A percentile compares a stretch with the other conserved stretches of the same genome.
Evolutionary conservation across 2,888 invertebrate genomes (phyloP).

Genomic region (Drosophila neotestacea): DNA sequence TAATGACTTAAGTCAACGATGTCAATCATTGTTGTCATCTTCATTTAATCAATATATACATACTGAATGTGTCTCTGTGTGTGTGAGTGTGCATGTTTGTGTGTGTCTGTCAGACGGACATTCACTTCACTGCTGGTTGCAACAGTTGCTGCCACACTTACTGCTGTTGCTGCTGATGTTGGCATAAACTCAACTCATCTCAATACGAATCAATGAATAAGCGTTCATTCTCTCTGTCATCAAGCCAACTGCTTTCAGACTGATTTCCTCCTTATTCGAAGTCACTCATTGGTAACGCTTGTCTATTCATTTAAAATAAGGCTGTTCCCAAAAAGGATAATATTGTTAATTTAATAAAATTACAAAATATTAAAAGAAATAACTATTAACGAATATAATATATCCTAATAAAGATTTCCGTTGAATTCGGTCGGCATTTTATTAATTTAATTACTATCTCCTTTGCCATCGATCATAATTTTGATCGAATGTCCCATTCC

Average conservation of each 20-base stretch:
- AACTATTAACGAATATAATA: no score
- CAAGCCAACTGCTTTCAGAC: constrained; percentile 42
- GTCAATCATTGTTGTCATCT: constrained; percentile 73
- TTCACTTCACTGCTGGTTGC: constrained; percentile 35
- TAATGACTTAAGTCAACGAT: constrained; percentile 75
- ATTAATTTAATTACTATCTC: no score
- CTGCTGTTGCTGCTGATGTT: constrained; percentile 44
- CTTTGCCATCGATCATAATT: no score
- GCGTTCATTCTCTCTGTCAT: constrained; percentile 37
- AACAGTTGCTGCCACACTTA: constrained; percentile 26
- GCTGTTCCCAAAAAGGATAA: constrained; percentile 1
- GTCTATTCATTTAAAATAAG: constrained; percentile 16
- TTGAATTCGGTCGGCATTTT: no score
- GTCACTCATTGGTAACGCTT: constrained; percentile 22
- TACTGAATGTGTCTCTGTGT: constrained; percentile 12
- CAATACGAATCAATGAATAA: constrained; percentile 41
- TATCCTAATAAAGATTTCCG: no score
- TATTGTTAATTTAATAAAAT: no score
- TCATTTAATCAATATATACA: constrained; percentile 69
- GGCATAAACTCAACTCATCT: constrained; percentile 52
- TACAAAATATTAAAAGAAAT: neutral
- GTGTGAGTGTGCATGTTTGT: neutral
- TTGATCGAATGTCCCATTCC: no score
- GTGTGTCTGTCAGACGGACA: constrained; percentile 36
- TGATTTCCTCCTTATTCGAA: constrained; percentile 31